Evolutionary conservation across 2,888 invertebrate genomes (phyloP).

Genomic region (Athalia circularis): DNA sequence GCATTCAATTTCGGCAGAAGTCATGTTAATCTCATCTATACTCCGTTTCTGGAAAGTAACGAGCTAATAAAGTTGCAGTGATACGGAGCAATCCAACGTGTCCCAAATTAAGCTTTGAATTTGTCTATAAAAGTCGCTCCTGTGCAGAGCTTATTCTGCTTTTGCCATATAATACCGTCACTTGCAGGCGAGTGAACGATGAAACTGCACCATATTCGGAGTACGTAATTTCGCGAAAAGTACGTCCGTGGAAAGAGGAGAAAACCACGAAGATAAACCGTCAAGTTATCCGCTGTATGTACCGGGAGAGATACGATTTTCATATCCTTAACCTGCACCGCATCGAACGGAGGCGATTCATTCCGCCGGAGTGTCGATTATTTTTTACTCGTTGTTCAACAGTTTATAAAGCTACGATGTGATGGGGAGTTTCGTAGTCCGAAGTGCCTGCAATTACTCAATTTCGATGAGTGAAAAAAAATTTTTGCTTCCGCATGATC

Average conservation of each 20-base stretch:
- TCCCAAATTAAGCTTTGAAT: slow-evolving; percentile 40
- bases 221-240: neutral
- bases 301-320: slow-evolving; percentile 34
- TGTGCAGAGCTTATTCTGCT: too few relatives aligned
- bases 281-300: neutral
- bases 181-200: too few relatives aligned
- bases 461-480: too few relatives aligned
- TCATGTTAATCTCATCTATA: too few relatives aligned
- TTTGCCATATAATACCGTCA: too few relatives aligned
- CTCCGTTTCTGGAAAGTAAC: too few relatives aligned
- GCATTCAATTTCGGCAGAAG: too few relatives aligned
- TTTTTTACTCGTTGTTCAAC: neutral
- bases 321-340: slow-evolving; percentile 18
- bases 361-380: neutral
- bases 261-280: slow-evolving; percentile 22
- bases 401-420: neutral
- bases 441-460: too few relatives aligned
- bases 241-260: neutral
- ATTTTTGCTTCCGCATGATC: too few relatives aligned
- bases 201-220: neutral
- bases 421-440: too few relatives aligned
- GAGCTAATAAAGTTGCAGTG: neutral
- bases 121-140: neutral
- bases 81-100: slow-evolving; percentile 2
- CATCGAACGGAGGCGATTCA: neutral